Base-by-base conservation (phyloP, 2,113 vertebrate genomes). In the Calyptomena viridis region DNA sequence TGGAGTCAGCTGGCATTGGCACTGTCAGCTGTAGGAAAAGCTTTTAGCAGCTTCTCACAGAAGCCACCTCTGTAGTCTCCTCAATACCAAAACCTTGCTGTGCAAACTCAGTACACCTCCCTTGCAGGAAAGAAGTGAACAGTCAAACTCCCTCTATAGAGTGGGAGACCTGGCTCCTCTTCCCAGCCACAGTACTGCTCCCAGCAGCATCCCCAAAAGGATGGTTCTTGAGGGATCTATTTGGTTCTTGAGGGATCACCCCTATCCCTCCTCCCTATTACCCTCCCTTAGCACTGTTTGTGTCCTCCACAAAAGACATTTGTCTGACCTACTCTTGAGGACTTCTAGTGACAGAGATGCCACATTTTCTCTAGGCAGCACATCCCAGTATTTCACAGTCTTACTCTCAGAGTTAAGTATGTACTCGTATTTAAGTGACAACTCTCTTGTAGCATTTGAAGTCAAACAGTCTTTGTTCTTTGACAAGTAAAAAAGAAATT, bases 221-320 rank as follows among this genome's bases (percentile, higher is more conserved):
- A n/a, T n/a, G n/a, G n/a, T n/a, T n/a, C n/a, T n/a, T n/a, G n/a
- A n/a, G n/a, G n/a, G n/a, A n/a, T n/a, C n/a, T 13, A 0, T 20
- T 35, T 11, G 5, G 9, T 3, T 64, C 42, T 8, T 58, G 50
- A 80, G 31, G 9, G 4, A 6, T 3, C 2, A 31, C 20, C 8
- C 14, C 7, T 9, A 13, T 53, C 4, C 4, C 22, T 31, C 9
- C 11, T 20, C 2, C 11, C 6, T 2, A 1, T 33, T 66, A 46
- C 16, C 21, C 28, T 5, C 40, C 21, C 12, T 53, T 74, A 71
- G 40, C 23, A 13, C 28, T 63, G 8, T 11, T 46, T 42, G 12
- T 39, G n/a, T 52, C 27, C 27, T 84, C 78, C 8, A 2, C 68
- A 37, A 25, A 18, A 73, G 68, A 25, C 11, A 5, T 23, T 72